Evolutionary conservation across 2,888 invertebrate species (phyloP).

Genomic region (Dryomyza anilis): DNA sequence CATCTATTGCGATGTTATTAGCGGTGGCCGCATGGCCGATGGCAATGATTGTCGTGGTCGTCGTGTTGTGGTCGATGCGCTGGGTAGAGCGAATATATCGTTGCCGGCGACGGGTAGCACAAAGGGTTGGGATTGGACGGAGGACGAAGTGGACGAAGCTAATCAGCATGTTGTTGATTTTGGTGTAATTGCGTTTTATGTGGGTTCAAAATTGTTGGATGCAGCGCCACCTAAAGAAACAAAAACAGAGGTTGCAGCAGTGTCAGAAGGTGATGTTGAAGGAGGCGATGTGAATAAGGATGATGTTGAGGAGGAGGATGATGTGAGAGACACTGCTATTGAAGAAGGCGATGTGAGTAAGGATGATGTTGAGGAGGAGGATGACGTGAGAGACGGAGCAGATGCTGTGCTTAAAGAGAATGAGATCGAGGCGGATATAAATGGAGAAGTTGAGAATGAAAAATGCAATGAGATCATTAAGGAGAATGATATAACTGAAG

Average conservation of each 20-base stretch:
- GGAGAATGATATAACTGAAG: too few relatives aligned
- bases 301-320: background rate
- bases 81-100: slow-evolving; percentile 30
- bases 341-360: too few relatives aligned
- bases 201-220: slow-evolving; percentile 61
- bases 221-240: background rate
- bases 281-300: too few relatives aligned
- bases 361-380: background rate
- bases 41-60: slow-evolving; percentile 34
- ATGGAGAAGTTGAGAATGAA: background rate
- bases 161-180: slow-evolving; percentile 60
- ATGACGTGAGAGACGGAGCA: background rate
- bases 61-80: slow-evolving; percentile 33
- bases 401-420: too few relatives aligned
- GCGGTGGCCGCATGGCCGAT: slow-evolving; percentile 35
- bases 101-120: slow-evolving; percentile 21
- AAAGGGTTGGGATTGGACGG: background rate
- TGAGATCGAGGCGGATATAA: background rate
- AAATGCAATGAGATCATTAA: too few relatives aligned
- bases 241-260: background rate
- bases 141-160: slow-evolving; percentile 38
- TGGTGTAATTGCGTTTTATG: slow-evolving; percentile 70
- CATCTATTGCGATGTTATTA: slow-evolving; percentile 73
- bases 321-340: too few relatives aligned
- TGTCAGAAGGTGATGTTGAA: too few relatives aligned